Conservation (phyloP, 2,113 vertebrate genomes). For the Psittacula cyanocephala region DNA sequence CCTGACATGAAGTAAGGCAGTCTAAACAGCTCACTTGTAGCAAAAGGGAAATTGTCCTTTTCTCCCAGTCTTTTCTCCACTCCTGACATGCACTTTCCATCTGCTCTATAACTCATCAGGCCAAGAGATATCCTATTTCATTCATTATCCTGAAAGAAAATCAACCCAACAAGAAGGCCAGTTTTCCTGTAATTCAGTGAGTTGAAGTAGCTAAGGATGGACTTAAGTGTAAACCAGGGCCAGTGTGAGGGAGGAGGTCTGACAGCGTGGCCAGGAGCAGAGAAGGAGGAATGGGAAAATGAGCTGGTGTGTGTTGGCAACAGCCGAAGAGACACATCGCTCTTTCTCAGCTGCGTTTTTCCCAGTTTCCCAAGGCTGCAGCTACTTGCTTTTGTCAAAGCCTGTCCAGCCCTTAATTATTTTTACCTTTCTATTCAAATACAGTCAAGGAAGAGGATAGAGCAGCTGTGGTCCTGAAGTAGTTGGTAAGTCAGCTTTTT, state of each 20-base stretch:
- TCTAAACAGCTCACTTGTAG: background rate
- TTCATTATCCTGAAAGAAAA: background rate
- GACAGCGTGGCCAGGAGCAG: background rate
- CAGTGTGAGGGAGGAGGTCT: background rate
- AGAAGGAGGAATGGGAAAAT: background rate
- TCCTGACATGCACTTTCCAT: background rate
- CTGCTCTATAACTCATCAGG: background rate
- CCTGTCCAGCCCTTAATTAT: background rate
- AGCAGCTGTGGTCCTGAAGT: background rate
- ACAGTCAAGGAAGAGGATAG: background rate
- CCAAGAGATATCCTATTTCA: background rate
- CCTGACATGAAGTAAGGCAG: background rate
- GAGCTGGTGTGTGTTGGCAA: background rate
- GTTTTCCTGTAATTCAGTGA: background rate
- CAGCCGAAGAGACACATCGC: background rate
- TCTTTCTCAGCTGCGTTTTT: background rate
- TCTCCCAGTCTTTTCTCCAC: background rate
- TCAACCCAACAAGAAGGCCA: background rate
- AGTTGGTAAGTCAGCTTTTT: background rate
- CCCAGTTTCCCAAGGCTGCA: background rate
- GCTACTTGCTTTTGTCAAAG: background rate
- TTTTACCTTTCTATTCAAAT: background rate
- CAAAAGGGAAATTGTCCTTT: background rate
- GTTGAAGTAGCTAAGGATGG: background rate
- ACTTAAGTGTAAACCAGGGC: background rate